These are phyloP conservation scores for Egretta garzetta DNA, from an alignment of 2,113 vertebrate genomes.

Conservation along the genomic window DNA sequence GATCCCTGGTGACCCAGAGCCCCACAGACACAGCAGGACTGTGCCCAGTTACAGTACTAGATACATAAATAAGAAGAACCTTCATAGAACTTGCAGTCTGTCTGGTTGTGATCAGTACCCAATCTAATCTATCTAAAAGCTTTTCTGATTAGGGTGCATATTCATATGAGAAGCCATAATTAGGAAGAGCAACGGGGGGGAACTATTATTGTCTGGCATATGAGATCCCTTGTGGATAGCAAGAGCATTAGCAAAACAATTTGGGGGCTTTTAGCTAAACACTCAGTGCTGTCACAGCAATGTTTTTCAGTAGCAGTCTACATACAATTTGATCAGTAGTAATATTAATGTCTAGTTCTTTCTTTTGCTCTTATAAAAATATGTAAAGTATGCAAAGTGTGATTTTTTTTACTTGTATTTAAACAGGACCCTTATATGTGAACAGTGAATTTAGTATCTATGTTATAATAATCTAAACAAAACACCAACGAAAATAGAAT, in stretches of 20 bases:
- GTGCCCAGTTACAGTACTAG: neutral
- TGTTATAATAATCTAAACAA: neutral
- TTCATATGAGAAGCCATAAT: slow-evolving; percentile 26
- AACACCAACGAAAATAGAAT: neutral
- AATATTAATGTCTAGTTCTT: neutral
- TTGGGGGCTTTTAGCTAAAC: slow-evolving; percentile 19
- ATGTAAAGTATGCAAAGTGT: neutral
- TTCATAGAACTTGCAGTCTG: neutral
- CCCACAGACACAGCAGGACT: neutral
- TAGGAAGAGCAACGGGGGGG: neutral
- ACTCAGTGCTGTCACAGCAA: neutral
- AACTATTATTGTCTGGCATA: slow-evolving; percentile 2
- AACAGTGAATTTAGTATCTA: neutral
- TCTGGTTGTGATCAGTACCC: neutral
- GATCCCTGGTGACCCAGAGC: neutral
- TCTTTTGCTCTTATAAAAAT: neutral
- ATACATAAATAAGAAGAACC: neutral
- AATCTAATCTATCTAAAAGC: slow-evolving; percentile 36
- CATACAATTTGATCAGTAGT: neutral
- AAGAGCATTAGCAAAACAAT: slow-evolving; percentile 50
- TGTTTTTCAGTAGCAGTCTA: neutral
- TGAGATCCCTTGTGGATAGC: neutral
- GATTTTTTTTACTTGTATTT: neutral
- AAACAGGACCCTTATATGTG: neutral
- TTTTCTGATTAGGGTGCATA: slow-evolving; percentile 48